Evolutionary conservation across 2,888 invertebrate species (phyloP).

Genomic region (Cantharis lateralis): DNA sequence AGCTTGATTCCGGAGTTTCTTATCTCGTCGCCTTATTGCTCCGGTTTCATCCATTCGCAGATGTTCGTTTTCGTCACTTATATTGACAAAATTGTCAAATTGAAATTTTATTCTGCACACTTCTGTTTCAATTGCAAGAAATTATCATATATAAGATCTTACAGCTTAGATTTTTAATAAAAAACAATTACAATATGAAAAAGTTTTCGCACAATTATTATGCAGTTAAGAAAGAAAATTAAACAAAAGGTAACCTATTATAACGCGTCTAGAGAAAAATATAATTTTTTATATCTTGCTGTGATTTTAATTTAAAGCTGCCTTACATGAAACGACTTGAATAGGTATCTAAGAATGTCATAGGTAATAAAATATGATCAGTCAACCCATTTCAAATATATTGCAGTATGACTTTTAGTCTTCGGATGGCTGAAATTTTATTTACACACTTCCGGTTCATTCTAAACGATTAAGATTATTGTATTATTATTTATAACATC

Average conservation of each 20-base stretch:
- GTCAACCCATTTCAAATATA: too few relatives aligned
- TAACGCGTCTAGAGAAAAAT: background rate
- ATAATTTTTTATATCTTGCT: too few relatives aligned
- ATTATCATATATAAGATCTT: slow-evolving; percentile 15
- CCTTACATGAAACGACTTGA: too few relatives aligned
- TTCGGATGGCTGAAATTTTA: too few relatives aligned
- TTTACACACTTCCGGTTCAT: too few relatives aligned
- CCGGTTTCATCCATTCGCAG: slow-evolving; percentile 47
- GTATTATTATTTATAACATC: too few relatives aligned
- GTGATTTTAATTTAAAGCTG: too few relatives aligned
- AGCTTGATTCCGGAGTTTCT: slow-evolving; percentile 49
- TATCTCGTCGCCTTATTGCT: slow-evolving; percentile 55
- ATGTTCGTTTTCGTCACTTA: slow-evolving; percentile 34
- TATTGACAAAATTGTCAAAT: slow-evolving; percentile 46
- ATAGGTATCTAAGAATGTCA: too few relatives aligned
- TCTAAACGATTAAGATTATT: too few relatives aligned
- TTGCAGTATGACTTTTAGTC: too few relatives aligned
- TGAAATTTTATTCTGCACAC: slow-evolving; percentile 38
- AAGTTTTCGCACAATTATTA: background rate
- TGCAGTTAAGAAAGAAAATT: background rate
- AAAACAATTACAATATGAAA: background rate
- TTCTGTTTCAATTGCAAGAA: slow-evolving; percentile 13
- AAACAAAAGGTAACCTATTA: background rate
- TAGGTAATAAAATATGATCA: too few relatives aligned
- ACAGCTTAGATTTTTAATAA: slow-evolving; percentile 9